Evolutionary conservation across 2,113 vertebrate species (phyloP), one percentile per base, ranked within the genome.

Genomic region (Rhinolophus sinicus): DNA sequence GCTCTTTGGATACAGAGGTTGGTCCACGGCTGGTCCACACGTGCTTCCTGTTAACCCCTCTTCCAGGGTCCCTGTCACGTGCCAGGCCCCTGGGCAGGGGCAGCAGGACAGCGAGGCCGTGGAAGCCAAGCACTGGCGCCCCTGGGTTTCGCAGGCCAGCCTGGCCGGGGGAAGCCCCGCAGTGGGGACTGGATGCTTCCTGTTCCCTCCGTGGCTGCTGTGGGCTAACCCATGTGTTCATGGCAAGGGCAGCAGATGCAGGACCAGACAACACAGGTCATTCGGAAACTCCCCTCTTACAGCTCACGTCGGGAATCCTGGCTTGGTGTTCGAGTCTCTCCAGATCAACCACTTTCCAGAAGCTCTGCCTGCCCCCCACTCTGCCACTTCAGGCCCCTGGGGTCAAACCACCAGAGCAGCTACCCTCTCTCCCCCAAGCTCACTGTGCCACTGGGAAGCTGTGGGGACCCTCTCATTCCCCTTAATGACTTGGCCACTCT

Each of bases 201-300:
- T 1, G 4, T 0, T 0, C 44, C 28, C 12, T 5, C 6, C 21
- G n/a, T 2, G 3, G 70, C 62, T 0, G 0, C 3, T 6, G 38
- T 5, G 1, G 21, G 21, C 8, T 7, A 40, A 19, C 3, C 19
- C 19, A 1, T 4, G 73, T 9, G 18, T 44, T 22, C 6, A 35
- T 5, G 60, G 40, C 9, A 15, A n/a, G 33, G 38, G 14, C 5
- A 13, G 15, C 7, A 5, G 70, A 44, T 0, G 0, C 15, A 6
- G 69, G 50, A 5, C 2, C 77, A 58, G n/a, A 50, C 73, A 4
- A 2, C 84, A 28, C 35, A 3, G 8, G 56, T 64, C 75, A 15
- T 9, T 15, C 0, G 19, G 50, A 38, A 44, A 28, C 12, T 13
- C 38, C 24, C 35, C 13, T 38, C 62, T 70, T 3, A 1, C 19